phyloP scores from a whole-genome alignment of 2,888 invertebrate genomes.

The Masnerella sp. region DNA sequence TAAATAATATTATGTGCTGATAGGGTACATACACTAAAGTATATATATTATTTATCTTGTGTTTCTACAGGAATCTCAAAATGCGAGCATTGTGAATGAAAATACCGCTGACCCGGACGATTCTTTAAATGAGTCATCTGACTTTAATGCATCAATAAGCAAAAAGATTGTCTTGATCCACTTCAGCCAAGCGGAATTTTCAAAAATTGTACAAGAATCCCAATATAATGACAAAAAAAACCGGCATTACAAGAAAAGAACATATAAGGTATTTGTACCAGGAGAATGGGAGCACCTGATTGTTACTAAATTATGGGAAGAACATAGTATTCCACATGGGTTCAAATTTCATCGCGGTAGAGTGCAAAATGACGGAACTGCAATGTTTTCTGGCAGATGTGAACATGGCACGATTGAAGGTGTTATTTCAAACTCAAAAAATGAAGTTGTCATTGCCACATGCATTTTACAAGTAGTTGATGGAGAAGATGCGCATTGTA shows the following conservation, averaged over 20 bases:
- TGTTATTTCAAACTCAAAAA: slow-evolving; percentile 2
- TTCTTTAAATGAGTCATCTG: slow-evolving; percentile 1
- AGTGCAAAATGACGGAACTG: slow-evolving; percentile 4
- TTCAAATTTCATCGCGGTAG: slow-evolving; percentile 7
- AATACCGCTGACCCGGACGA: not conserved
- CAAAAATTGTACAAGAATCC: not conserved
- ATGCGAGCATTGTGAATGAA: not conserved
- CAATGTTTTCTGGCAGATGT: slow-evolving; percentile 7
- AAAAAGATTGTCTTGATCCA: slow-evolving; percentile 5
- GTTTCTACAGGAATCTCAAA: not conserved
- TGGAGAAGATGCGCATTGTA: slow-evolving; percentile 2
- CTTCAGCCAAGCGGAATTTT: slow-evolving; percentile 8
- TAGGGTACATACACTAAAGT: too few relatives aligned
- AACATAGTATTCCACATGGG: slow-evolving; percentile 11
- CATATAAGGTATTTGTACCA: slow-evolving; percentile 1
- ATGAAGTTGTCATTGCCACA: slow-evolving; percentile 8
- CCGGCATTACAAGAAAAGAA: not conserved
- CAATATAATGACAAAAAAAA: not conserved
- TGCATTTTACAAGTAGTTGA: slow-evolving; percentile 7
- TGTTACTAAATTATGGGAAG: slow-evolving; percentile 8
- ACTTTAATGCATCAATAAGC: not conserved
- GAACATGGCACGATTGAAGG: slow-evolving; percentile 14
- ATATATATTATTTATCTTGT: too few relatives aligned
- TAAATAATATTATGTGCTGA: too few relatives aligned
- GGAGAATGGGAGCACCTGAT: slow-evolving; percentile 10